Conservation (phyloP, 2,888 invertebrate genomes). For the Balanococcus diminutus region DNA sequence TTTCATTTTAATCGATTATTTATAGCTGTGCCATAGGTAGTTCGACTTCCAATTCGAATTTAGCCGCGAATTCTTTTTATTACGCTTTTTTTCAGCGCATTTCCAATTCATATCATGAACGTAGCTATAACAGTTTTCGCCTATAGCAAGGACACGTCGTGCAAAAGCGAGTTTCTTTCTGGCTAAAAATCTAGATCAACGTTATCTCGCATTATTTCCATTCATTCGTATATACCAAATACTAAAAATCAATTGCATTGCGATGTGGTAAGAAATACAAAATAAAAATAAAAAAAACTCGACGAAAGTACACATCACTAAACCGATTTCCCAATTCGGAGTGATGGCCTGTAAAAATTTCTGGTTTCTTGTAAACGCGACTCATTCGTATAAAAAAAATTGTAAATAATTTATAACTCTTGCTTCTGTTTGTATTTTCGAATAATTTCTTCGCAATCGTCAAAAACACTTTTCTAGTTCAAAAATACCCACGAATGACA, state of each 20-base stretch:
- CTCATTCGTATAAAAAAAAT: background rate
- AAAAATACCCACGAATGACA: background rate
- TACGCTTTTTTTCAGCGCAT: background rate
- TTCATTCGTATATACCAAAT: background rate
- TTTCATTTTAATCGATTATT: conserved; percentile 52
- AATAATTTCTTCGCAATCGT: background rate
- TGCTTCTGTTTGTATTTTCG: background rate
- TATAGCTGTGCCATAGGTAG: conserved; percentile 29
- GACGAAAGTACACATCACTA: background rate
- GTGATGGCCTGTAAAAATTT: background rate
- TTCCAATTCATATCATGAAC: background rate
- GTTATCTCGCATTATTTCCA: background rate
- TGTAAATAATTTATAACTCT: background rate
- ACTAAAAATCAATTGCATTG: no score
- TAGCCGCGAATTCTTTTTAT: background rate
- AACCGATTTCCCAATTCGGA: background rate
- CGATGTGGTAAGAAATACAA: background rate
- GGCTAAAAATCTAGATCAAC: background rate
- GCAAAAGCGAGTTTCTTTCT: background rate
- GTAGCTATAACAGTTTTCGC: background rate
- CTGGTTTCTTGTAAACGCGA: background rate
- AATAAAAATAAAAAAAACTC: background rate
- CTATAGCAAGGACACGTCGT: background rate
- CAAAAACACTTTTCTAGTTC: background rate
- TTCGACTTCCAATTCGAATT: conserved; percentile 28